Evolutionary conservation across 2,888 invertebrate species (phyloP), one percentile per base, ranked within the genome.

Genomic region (Dryomyza anilis): DNA sequence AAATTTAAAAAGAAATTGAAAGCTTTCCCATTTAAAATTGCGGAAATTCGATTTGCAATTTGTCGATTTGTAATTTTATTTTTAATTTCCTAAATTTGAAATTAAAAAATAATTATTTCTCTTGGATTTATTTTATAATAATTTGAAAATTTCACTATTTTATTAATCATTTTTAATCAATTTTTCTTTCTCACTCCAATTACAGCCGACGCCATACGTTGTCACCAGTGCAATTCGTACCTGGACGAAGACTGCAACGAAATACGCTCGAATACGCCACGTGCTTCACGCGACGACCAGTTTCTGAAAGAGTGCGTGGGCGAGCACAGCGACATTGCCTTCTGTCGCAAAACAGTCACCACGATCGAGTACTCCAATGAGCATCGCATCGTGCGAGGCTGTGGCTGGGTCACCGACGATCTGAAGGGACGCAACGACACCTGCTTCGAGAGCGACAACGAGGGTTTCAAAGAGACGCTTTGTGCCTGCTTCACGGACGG

Each of bases 181-280:
- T 46, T 21, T 21, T 12, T 46, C 46, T 64, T 46, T 64, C 45
- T 64, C 48, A 10, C 60, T 69, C 56, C 27, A 33, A 53, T 76
- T 81, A 6, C 79, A 88, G 88, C 84, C 70, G 76, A 83, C 16
- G 83, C 85, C 2, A 86, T 90, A 69, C 85, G 85, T 53, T 93
- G 93, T 76, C 91, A 88, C 82, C 89, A 91, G 70, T 93, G 93
- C 82, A 92, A 89, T 80, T 91, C 92, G 43, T 85, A 84, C 58
- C 86, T 87, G 74, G 87, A 92, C 80, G 86, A 87, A 12, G 88
- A 88, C 80, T 93, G 92, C 77, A 82, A 84, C 27, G 86, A 86
- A 68, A 85, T 89, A 73, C 62, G 72, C 48, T 84, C 87, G 70
- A 82, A 84, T 52, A 86, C 87, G 65, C 86, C 85, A 3, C 86